These are phyloP conservation scores for Listronotus bonariensis DNA, from an alignment of 1,140 invertebrate genomes.

Conservation along the genomic window DNA sequence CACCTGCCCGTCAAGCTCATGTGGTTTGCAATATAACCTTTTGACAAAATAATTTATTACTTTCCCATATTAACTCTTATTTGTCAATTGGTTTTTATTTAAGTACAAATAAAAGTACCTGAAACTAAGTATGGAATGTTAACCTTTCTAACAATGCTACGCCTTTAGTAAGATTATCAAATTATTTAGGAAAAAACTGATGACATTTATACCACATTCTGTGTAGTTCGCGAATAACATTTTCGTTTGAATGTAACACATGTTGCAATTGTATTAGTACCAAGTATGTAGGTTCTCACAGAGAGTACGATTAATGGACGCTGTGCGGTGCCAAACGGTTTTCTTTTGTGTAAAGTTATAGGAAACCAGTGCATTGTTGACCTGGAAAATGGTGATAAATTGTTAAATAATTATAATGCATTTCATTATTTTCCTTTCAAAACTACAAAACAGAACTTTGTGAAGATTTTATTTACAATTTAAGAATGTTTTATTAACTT, in stretches of 20 bases:
- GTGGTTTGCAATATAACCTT: too few relatives aligned
- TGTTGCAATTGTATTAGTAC: constrained; percentile 25
- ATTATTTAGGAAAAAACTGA: constrained; percentile 14
- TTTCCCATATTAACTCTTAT: not conserved
- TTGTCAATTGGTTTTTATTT: constrained; percentile 13
- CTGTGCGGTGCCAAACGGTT: constrained; percentile 25
- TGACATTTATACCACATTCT: constrained; percentile 16
- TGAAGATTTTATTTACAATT: not conserved
- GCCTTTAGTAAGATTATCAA: constrained; percentile 14
- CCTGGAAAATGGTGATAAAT: constrained; percentile 23
- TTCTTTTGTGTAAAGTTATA: constrained; percentile 23
- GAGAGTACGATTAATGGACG: constrained; percentile 25
- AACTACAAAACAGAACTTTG: not conserved
- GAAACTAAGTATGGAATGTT: constrained; percentile 2
- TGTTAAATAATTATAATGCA: constrained; percentile 7
- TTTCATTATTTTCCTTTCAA: constrained; percentile 9
- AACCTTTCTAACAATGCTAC: constrained; percentile 16
- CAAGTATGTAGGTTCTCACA: constrained; percentile 25
- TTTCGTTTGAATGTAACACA: constrained; percentile 16
- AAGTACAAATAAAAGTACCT: not conserved
- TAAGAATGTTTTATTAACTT: too few relatives aligned
- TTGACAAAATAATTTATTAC: too few relatives aligned
- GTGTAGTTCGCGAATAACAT: constrained; percentile 15
- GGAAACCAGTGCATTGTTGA: constrained; percentile 22
- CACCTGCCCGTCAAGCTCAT: too few relatives aligned